A percentile compares a stretch with the other conserved stretches of the same genome.
Conservation (phyloP, 2,888 invertebrate genomes). For the Itoplectis maculator region DNA sequence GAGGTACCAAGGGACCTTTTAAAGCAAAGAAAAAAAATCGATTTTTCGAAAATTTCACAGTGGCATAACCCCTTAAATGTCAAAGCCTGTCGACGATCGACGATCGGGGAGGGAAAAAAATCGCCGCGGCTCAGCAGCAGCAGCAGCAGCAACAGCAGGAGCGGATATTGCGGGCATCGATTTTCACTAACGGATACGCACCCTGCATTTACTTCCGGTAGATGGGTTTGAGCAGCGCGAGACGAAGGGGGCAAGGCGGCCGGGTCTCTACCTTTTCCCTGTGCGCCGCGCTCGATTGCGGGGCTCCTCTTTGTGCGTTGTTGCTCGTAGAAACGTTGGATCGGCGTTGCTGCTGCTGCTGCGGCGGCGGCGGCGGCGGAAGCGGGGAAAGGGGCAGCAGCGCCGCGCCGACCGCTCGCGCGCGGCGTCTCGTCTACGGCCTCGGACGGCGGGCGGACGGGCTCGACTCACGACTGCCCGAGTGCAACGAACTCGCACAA, state of each 20-base stretch:
- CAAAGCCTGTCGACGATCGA: too few species aligned
- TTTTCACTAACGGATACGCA: conserved; percentile 46
- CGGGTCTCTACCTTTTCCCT: too few species aligned
- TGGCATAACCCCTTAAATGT: too few species aligned
- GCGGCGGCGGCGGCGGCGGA: background rate
- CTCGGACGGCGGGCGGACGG: too few species aligned
- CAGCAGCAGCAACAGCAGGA: too few species aligned
- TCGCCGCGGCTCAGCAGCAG: background rate
- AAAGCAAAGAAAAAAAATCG: too few species aligned
- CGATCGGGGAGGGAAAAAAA: background rate
- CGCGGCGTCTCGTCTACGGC: conserved; percentile 51
- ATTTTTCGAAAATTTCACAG: too few species aligned
- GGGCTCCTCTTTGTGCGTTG: too few species aligned
- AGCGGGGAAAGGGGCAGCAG: background rate
- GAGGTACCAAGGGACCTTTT: too few species aligned
- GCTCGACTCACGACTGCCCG: conserved; percentile 58
- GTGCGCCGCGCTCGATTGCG: too few species aligned
- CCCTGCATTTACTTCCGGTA: conserved; percentile 54
- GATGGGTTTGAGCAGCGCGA: conserved; percentile 38
- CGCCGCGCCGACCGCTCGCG: too few species aligned
- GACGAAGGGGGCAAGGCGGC: conserved; percentile 35
- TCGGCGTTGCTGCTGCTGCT: too few species aligned
- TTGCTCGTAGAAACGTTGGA: conserved; percentile 6
- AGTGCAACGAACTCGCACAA: conserved; percentile 79
- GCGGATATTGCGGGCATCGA: conserved; percentile 42